Percentiles rank a stretch among this genome's conserved stretches.
These are phyloP conservation scores for Aurelia coerulea DNA, from an alignment of 30 jellyfish, hydroid and myxozoan genomes.

Conservation along the genomic window DNA sequence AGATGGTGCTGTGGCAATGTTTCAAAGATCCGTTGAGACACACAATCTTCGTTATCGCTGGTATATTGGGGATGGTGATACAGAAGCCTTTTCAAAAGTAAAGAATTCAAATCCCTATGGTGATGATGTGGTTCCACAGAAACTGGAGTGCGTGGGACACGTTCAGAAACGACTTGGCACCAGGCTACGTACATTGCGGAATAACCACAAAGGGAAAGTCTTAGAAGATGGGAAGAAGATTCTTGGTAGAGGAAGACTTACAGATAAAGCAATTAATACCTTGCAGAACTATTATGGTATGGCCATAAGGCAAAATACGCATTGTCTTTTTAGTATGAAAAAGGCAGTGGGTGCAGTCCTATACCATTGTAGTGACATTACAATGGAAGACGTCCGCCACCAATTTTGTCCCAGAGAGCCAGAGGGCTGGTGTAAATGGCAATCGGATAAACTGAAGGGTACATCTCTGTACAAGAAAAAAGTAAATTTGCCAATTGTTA, in stretches of 20 bases:
- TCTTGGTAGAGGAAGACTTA: neutral
- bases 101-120: too few relatives aligned
- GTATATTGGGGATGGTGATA: conserved; percentile 61
- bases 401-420: conserved; percentile 33
- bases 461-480: neutral
- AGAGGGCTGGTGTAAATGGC: conserved; percentile 35
- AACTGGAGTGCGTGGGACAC: conserved; percentile 53
- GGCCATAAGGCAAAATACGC: conserved; percentile 31
- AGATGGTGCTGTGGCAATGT: conserved; percentile 38
- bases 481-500: conserved; percentile 26
- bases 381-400: conserved; percentile 28
- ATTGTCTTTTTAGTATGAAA: conserved; percentile 34
- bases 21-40: conserved; percentile 20
- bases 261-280: conserved; percentile 1
- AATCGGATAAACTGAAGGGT: neutral
- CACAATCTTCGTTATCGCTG: conserved; percentile 8
- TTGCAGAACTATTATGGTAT: conserved; percentile 48
- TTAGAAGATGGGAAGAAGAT: conserved; percentile 9
- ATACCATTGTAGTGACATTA: conserved; percentile 26
- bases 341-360: conserved; percentile 32
- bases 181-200: conserved; percentile 23
- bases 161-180: conserved; percentile 47
- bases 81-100: too few relatives aligned
- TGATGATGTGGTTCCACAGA: neutral
- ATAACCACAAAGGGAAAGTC: too few relatives aligned